Evolutionary conservation across 2,113 vertebrate genomes (phyloP).

Genomic region (Macrotus californicus): DNA sequence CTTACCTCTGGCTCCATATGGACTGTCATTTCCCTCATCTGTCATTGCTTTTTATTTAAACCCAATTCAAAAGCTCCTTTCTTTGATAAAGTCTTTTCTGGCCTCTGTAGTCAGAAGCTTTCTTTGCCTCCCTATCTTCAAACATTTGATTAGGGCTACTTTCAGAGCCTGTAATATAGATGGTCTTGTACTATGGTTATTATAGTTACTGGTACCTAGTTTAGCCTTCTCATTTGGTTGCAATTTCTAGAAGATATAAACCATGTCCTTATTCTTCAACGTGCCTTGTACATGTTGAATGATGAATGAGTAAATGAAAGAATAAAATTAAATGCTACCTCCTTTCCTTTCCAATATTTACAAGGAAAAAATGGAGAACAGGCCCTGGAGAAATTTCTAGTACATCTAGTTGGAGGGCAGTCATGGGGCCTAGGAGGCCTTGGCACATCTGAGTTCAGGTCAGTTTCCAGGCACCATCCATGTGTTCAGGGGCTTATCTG

Average conservation of each 20-base stretch:
- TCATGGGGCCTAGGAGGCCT: not conserved
- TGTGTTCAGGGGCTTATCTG: conserved; percentile 25
- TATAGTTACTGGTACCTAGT: not conserved
- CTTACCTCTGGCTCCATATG: not conserved
- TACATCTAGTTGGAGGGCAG: not conserved
- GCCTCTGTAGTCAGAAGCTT: not conserved
- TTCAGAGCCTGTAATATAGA: not conserved
- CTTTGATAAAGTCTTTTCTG: not conserved
- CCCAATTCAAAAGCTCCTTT: not conserved
- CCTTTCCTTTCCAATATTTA: not conserved
- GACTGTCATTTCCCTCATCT: not conserved
- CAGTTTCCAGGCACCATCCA: not conserved
- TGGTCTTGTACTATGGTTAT: not conserved
- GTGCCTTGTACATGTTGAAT: not conserved
- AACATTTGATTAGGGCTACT: not conserved
- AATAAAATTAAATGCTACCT: not conserved
- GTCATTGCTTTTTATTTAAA: conserved; percentile 2
- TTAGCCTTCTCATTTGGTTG: not conserved
- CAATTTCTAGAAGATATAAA: not conserved
- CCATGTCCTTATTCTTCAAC: not conserved
- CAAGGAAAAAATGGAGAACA: not conserved
- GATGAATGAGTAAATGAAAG: conserved; percentile 14
- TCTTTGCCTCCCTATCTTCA: not conserved
- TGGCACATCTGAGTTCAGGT: not conserved
- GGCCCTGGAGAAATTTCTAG: not conserved